Evolutionary conservation across 2,113 vertebrate species (phyloP).

Genomic region (Ageneiosus marmoratus): DNA sequence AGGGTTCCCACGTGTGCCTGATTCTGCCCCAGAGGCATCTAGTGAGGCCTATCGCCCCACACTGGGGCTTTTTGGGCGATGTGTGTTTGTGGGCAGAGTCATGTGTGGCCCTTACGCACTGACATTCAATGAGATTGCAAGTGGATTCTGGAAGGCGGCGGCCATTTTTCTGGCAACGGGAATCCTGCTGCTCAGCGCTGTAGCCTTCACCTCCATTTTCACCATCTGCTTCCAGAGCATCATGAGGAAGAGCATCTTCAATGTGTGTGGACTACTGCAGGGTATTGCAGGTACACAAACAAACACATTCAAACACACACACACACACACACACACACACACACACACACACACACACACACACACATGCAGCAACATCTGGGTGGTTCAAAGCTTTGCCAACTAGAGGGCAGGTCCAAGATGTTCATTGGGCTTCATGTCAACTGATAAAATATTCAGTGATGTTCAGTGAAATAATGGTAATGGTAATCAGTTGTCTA

Average conservation of each 20-base stretch:
- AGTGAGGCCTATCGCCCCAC: slow-evolving; percentile 74
- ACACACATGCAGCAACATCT: neutral
- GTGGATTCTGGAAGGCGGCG: slow-evolving; percentile 94
- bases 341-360: neutral
- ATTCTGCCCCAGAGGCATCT: slow-evolving; percentile 23
- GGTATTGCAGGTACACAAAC: slow-evolving; percentile 84
- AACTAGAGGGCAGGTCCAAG: no score
- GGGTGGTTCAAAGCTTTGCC: no score
- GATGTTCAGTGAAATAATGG: neutral
- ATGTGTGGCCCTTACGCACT: slow-evolving; percentile 89
- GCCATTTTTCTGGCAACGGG: slow-evolving; percentile 90
- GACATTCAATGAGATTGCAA: slow-evolving; percentile 90
- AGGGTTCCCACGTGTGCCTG: slow-evolving; percentile 69
- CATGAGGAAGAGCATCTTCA: slow-evolving; percentile 98
- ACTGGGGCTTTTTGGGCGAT: slow-evolving; percentile 89
- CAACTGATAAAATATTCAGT: neutral
- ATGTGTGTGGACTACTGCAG: slow-evolving; percentile 94
- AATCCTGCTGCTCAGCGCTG: slow-evolving; percentile 84
- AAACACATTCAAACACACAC: no score
- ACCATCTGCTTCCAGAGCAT: slow-evolving; percentile 96
- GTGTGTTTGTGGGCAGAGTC: slow-evolving; percentile 76
- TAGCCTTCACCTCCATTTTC: slow-evolving; percentile 92
- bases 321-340: slow-evolving; percentile 1
- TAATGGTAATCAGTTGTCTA: neutral
- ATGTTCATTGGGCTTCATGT: neutral